These are phyloP conservation scores for Centropus unirufus DNA, from an alignment of 2,113 vertebrate species.

Conservation along the genomic window DNA sequence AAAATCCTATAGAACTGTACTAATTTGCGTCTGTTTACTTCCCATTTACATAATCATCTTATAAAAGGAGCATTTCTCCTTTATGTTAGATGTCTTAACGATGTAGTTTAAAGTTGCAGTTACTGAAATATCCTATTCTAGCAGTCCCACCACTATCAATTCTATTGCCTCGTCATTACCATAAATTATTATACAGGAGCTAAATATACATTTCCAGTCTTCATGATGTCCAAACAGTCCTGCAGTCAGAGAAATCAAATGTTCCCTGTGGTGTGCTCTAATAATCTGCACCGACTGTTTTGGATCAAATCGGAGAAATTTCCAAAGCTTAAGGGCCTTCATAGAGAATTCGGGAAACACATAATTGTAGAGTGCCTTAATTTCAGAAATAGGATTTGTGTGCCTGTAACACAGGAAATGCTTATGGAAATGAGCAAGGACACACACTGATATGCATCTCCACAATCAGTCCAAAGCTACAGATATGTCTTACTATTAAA, in stretches of 20 bases:
- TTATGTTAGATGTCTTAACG: not conserved
- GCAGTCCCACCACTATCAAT: not conserved
- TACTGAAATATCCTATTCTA: not conserved
- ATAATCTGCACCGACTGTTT: not conserved
- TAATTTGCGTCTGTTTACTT: constrained; percentile 31
- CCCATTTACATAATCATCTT: constrained; percentile 24
- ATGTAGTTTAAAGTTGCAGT: constrained; percentile 27
- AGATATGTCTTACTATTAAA: not conserved
- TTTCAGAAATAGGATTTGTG: not conserved
- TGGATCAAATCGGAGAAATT: not conserved
- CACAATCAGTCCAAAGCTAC: not conserved
- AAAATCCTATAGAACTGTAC: constrained; percentile 34
- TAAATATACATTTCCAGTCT: constrained; percentile 30
- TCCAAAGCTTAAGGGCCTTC: not conserved
- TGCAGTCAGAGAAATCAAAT: constrained; percentile 4
- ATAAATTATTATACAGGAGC: constrained; percentile 15
- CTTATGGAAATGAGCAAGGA: constrained; percentile 6
- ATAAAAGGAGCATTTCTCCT: constrained; percentile 21
- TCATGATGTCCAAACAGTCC: constrained; percentile 13
- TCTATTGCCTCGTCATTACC: constrained; percentile 13
- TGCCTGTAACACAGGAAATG: constrained; percentile 12
- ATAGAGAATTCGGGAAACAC: not conserved
- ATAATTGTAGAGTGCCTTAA: not conserved
- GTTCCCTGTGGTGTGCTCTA: not conserved
- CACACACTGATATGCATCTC: not conserved